Evolutionary conservation across 2,113 vertebrate species (phyloP).

Genomic region (Origma solitaria): DNA sequence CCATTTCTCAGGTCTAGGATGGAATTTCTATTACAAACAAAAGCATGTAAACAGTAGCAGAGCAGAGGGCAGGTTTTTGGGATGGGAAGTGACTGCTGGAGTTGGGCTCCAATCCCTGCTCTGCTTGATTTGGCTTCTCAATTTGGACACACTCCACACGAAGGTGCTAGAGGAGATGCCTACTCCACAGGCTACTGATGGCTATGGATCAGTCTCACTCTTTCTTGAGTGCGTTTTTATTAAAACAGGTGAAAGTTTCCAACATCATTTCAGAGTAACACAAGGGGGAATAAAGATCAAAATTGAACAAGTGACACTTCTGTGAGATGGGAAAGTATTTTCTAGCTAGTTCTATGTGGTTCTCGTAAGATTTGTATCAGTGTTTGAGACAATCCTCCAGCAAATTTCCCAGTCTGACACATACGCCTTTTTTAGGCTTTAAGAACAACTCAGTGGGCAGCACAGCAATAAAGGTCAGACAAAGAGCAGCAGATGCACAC

Average conservation of each 20-base stretch:
- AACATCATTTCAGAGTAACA: background rate
- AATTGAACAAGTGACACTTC: background rate
- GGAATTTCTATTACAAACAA: background rate
- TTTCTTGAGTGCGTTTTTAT: background rate
- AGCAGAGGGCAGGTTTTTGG: background rate
- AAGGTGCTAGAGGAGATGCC: background rate
- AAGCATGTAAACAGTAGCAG: background rate
- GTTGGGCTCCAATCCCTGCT: background rate
- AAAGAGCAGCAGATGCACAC: background rate
- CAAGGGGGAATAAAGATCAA: background rate
- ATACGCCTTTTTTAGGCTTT: background rate
- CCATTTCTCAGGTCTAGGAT: background rate
- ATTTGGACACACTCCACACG: background rate
- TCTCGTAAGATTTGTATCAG: background rate
- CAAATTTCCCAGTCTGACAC: conserved; percentile 19
- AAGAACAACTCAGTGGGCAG: conserved; percentile 27
- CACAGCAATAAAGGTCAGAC: background rate
- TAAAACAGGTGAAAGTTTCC: background rate
- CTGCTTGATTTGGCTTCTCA: background rate
- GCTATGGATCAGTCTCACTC: background rate
- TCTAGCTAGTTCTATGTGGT: background rate
- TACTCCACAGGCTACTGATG: background rate
- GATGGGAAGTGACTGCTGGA: background rate
- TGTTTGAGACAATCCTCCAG: background rate
- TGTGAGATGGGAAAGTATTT: background rate